Conservation (phyloP, 2,888 invertebrate genomes). For the Scaptodrosophila latifasciaeformis region DNA sequence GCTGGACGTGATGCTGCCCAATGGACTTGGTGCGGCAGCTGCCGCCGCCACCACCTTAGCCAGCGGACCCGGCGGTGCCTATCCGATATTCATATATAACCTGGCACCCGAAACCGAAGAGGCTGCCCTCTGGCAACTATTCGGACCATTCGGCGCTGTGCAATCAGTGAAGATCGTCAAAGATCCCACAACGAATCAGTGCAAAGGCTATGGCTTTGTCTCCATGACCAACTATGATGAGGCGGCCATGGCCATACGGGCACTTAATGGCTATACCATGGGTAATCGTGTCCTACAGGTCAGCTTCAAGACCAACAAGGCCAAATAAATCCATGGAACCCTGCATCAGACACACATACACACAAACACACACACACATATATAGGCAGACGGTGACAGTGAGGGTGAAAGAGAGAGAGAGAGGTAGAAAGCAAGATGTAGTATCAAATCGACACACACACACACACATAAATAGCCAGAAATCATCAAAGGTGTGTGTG, state of each 20-base stretch:
- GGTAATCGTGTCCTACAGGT: conserved; percentile 97
- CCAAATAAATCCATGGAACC: conserved; percentile 74
- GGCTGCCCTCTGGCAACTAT: conserved; percentile 95
- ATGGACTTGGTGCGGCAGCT: conserved; percentile 78
- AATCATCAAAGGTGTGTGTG: neutral
- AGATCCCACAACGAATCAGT: conserved; percentile 96
- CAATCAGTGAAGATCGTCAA: conserved; percentile 98
- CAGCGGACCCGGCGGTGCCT: conserved; percentile 74
- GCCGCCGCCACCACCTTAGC: conserved; percentile 72
- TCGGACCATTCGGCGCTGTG: conserved; percentile 80
- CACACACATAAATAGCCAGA: conserved; percentile 6
- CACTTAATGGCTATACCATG: conserved; percentile 95
- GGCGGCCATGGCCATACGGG: conserved; percentile 95
- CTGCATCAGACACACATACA: conserved; percentile 1
- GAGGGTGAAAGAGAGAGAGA: neutral
- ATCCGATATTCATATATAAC: conserved; percentile 96
- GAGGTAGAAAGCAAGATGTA: conserved; percentile 10
- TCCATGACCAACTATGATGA: conserved; percentile 99
- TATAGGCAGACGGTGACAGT: neutral
- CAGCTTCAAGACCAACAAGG: conserved; percentile 96
- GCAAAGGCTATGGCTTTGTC: conserved; percentile 98
- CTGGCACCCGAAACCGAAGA: conserved; percentile 97
- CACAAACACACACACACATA: too few species aligned
- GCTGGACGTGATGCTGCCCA: conserved; percentile 85
- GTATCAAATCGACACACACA: conserved; percentile 9